These are phyloP conservation scores for Mesorhabditis spiculigera DNA, from an alignment of 2,888 invertebrate species.

Conservation along the genomic window DNA sequence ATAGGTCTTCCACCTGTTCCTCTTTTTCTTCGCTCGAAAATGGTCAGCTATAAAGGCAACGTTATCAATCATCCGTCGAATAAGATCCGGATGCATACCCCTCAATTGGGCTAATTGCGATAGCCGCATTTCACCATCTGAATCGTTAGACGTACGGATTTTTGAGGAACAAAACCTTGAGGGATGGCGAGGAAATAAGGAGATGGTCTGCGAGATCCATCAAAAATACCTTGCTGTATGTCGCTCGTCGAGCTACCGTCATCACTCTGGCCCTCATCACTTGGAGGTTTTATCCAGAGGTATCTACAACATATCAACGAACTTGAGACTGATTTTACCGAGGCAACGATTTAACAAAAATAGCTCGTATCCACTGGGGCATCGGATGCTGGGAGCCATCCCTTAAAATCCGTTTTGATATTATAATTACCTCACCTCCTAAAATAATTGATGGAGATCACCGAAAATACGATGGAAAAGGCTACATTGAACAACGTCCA, in stretches of 20 bases:
- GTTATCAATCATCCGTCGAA: slow-evolving; percentile 58
- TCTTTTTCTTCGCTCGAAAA: slow-evolving; percentile 49
- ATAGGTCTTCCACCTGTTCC: slow-evolving; percentile 38
- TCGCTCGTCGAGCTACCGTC: slow-evolving; percentile 25
- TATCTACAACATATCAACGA: slow-evolving; percentile 13
- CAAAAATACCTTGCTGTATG: background rate
- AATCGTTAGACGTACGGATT: background rate
- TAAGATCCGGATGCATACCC: slow-evolving; percentile 57
- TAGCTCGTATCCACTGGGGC: slow-evolving; percentile 76
- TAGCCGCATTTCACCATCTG: slow-evolving; percentile 35
- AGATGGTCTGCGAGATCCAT: slow-evolving; percentile 43
- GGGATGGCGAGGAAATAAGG: slow-evolving; percentile 48
- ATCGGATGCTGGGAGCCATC: slow-evolving; percentile 91
- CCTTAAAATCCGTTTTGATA: slow-evolving; percentile 18
- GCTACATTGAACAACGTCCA: slow-evolving; percentile 90
- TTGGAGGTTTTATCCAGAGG: slow-evolving; percentile 49
- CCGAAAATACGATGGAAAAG: slow-evolving; percentile 87
- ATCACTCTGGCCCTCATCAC: slow-evolving; percentile 45
- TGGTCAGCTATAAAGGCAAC: slow-evolving; percentile 56
- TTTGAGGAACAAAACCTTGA: background rate
- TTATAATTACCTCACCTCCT: slow-evolving; percentile 59
- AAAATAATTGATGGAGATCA: slow-evolving; percentile 91
- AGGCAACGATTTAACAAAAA: slow-evolving; percentile 50
- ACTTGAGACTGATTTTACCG: background rate
- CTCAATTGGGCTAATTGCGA: slow-evolving; percentile 47